These are phyloP conservation scores for Vidua chalybeata DNA, from an alignment of 2,113 vertebrate genomes.

Conservation along the genomic window DNA sequence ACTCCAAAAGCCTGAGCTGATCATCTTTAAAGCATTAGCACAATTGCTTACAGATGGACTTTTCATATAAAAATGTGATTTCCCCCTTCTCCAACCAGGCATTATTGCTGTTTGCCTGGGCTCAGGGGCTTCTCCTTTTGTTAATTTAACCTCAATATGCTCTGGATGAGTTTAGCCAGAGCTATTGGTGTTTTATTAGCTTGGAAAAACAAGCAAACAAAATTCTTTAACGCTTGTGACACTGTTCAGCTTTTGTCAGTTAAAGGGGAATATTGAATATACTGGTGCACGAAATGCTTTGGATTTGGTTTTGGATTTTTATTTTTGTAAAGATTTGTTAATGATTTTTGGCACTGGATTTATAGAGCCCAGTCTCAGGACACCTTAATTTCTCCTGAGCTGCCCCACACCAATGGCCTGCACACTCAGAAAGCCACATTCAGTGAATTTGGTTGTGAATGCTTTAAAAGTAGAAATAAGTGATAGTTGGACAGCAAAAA, in stretches of 20 bases:
- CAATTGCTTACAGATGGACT: conserved; percentile 33
- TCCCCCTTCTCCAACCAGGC: background rate
- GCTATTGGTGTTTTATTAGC: background rate
- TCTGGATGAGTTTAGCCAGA: background rate
- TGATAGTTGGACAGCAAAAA: background rate
- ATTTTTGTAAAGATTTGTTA: background rate
- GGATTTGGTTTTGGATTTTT: background rate
- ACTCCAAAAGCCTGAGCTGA: background rate
- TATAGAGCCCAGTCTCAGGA: background rate
- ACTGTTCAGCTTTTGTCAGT: background rate
- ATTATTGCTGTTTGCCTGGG: background rate
- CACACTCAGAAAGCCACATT: background rate
- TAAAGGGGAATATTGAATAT: background rate
- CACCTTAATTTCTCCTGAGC: background rate
- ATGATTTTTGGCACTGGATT: background rate
- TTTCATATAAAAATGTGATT: background rate
- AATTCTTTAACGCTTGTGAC: background rate
- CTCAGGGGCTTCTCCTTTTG: background rate
- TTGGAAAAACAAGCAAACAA: background rate
- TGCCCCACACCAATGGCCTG: background rate
- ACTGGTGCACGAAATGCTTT: accelerated
- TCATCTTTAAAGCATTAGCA: conserved; percentile 42
- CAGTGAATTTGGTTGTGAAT: background rate
- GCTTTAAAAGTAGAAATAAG: background rate
- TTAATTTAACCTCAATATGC: background rate